These are phyloP conservation scores for Aphidoletes aphidimyza DNA, from an alignment of 2,888 invertebrate species.

Conservation along the genomic window DNA sequence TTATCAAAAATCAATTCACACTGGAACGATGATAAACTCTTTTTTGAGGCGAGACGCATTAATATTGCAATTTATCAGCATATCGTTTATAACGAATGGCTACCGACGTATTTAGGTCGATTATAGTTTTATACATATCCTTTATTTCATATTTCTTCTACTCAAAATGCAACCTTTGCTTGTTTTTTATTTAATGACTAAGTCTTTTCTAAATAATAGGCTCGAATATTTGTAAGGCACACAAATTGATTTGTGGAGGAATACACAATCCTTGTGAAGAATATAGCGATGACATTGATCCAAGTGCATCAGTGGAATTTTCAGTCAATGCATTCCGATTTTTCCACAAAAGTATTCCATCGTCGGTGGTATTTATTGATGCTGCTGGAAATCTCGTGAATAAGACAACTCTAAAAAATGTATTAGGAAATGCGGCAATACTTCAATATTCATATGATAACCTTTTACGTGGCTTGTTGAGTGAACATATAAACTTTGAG, in stretches of 20 bases:
- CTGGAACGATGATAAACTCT: not conserved
- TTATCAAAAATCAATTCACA: not conserved
- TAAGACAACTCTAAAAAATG: not conserved
- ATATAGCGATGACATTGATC: not conserved
- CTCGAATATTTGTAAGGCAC: not conserved
- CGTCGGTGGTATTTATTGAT: not conserved
- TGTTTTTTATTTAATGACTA: too few relatives aligned
- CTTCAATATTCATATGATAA: not conserved
- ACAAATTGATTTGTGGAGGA: not conserved
- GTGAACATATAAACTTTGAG: not conserved
- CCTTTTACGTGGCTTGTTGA: not conserved
- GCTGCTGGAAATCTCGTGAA: not conserved
- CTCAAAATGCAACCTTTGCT: too few relatives aligned
- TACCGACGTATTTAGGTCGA: slow-evolving; percentile 1
- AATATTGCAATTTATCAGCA: not conserved
- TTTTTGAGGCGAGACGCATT: not conserved
- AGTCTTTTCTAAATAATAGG: too few relatives aligned
- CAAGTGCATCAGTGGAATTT: not conserved
- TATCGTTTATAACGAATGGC: slow-evolving; percentile 24
- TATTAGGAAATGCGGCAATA: not conserved
- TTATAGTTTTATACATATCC: not conserved
- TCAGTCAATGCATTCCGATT: not conserved
- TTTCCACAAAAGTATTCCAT: not conserved
- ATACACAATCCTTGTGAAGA: not conserved
- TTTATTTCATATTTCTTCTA: too few relatives aligned